phyloP scores from a whole-genome alignment of 1,140 invertebrate species.

The Dinothrombium tinctorium region DNA sequence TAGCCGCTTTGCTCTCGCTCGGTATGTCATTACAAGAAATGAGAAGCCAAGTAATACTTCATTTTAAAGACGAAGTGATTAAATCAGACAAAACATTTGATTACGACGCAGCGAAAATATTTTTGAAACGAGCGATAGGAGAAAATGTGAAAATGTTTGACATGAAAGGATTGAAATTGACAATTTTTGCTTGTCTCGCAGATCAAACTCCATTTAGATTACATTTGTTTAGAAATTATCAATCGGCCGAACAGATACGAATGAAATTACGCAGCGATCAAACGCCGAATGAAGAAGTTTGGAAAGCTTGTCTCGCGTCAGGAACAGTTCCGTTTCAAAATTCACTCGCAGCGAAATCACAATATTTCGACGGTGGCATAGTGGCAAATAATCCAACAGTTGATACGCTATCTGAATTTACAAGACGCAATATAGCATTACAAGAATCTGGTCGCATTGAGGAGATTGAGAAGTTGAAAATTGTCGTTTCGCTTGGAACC shows the following conservation, averaged over 20 bases:
- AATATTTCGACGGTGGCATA: conserved; percentile 80
- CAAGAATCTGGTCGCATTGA: background rate
- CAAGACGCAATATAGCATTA: conserved; percentile 42
- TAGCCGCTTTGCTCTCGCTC: conserved; percentile 43
- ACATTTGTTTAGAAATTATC: conserved; percentile 60
- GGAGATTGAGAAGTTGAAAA: conserved; percentile 18
- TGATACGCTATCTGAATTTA: conserved; percentile 73
- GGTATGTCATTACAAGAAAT: conserved; percentile 23
- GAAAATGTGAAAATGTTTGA: conserved; percentile 61
- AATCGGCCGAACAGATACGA: no score
- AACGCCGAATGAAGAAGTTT: no score
- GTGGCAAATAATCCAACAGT: conserved; percentile 91
- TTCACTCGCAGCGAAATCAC: conserved; percentile 58
- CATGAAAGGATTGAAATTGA: conserved; percentile 37
- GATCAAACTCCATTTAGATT: conserved; percentile 77
- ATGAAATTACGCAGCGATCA: no score
- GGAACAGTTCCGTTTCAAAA: conserved; percentile 89
- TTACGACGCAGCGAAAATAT: conserved; percentile 54
- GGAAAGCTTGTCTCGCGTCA: conserved; percentile 64
- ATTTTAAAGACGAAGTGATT: conserved; percentile 77
- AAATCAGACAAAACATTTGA: conserved; percentile 53
- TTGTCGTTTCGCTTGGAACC: conserved; percentile 27
- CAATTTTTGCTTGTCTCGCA: conserved; percentile 72
- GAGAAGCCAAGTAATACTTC: conserved; percentile 65
- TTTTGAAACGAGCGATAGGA: conserved; percentile 69